A percentile compares a stretch with the other conserved stretches of the same genome.
These are phyloP conservation scores for Chamaea fasciata DNA, from an alignment of 2,113 vertebrate genomes.

Conservation along the genomic window DNA sequence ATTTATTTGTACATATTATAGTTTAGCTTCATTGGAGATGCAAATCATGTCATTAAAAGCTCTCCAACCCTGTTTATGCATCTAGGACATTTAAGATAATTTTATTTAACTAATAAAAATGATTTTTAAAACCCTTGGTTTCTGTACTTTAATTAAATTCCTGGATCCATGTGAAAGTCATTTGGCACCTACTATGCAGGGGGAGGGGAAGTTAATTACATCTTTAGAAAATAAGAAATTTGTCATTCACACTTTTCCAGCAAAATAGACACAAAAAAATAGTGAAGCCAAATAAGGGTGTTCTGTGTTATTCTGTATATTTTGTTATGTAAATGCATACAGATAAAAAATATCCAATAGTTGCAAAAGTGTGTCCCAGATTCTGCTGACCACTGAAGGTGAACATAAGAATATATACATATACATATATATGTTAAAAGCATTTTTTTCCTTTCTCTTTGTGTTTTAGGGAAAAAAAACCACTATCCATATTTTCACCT, in stretches of 20 bases:
- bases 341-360: neutral
- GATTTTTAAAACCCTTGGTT: neutral
- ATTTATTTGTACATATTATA: neutral
- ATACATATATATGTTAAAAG: neutral
- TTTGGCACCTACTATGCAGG: neutral
- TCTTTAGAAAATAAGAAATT: neutral
- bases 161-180: neutral
- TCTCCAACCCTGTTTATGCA: neutral
- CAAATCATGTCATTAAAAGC: neutral
- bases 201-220: neutral
- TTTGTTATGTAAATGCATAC: neutral
- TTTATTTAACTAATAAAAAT: slow-evolving; percentile 4
- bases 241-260: neutral
- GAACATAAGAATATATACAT: neutral
- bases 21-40: neutral
- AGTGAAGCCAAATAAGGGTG: neutral
- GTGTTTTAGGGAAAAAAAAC: neutral
- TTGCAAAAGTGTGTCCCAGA: neutral
- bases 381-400: neutral
- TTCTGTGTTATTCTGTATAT: neutral
- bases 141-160: neutral
- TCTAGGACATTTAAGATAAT: neutral
- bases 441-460: neutral
- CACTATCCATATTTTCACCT: neutral
- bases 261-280: neutral